Evolutionary conservation across 2,113 vertebrate species (phyloP).

Genomic region (Aplodontia rufa): DNA sequence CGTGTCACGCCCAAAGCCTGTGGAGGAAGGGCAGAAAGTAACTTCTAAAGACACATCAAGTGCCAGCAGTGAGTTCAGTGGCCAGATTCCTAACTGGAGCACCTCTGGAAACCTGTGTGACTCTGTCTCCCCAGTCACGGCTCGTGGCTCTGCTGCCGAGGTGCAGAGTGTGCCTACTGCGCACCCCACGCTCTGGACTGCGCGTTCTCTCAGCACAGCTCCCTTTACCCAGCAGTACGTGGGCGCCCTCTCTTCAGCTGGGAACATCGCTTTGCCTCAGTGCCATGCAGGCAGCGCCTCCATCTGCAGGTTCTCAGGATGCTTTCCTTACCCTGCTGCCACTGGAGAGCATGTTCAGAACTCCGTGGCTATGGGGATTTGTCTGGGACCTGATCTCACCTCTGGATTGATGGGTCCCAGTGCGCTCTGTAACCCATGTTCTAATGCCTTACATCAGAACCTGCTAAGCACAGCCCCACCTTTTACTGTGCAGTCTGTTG

Average conservation of each 20-base stretch:
- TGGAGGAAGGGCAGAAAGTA: slow-evolving; percentile 38
- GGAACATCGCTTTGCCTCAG: slow-evolving; percentile 77
- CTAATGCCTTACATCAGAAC: slow-evolving; percentile 80
- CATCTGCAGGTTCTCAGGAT: slow-evolving; percentile 80
- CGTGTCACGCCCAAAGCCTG: neutral
- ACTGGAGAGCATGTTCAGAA: slow-evolving; percentile 79
- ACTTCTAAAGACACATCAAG: slow-evolving; percentile 38
- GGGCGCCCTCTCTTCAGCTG: slow-evolving; percentile 70
- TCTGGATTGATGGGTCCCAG: slow-evolving; percentile 77
- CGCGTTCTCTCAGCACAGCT: slow-evolving; percentile 78
- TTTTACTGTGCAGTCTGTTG: slow-evolving; percentile 78
- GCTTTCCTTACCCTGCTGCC: slow-evolving; percentile 72
- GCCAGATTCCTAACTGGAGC: slow-evolving; percentile 66
- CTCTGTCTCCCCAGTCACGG: slow-evolving; percentile 80
- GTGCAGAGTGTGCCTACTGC: slow-evolving; percentile 74
- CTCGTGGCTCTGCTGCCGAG: slow-evolving; percentile 62
- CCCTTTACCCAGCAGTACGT: slow-evolving; percentile 87
- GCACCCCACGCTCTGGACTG: slow-evolving; percentile 82
- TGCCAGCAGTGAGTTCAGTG: slow-evolving; percentile 64
- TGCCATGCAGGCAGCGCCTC: slow-evolving; percentile 79
- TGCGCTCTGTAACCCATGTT: slow-evolving; percentile 80
- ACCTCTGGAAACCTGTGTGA: slow-evolving; percentile 75
- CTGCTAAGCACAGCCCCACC: slow-evolving; percentile 80
- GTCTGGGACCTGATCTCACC: slow-evolving; percentile 75
- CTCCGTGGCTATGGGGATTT: slow-evolving; percentile 78